phyloP scores from a whole-genome alignment of 92 coral and sea anemone species.

The Palythoa grandiflora region DNA sequence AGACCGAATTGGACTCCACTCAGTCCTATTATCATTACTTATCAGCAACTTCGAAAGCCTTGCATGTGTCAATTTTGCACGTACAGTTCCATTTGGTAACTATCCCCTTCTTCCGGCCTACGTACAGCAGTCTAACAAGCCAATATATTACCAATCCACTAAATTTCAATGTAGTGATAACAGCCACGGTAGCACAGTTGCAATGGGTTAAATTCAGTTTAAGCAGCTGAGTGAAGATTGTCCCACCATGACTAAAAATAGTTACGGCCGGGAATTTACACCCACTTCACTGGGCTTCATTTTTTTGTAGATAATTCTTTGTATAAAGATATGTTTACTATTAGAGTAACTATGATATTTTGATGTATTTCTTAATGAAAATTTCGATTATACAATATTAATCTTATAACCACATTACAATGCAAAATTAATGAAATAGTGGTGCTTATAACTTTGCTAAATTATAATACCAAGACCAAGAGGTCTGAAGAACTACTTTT shows the following conservation, averaged over 20 bases:
- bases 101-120: too few species aligned
- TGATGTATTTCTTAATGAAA: not conserved
- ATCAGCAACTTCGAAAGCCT: too few species aligned
- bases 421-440: not conserved
- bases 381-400: not conserved
- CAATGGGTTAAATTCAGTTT: not conserved
- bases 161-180: too few species aligned
- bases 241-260: not conserved
- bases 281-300: not conserved
- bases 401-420: not conserved
- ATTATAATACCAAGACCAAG: too few species aligned
- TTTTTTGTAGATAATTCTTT: not conserved
- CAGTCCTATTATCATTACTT: too few species aligned
- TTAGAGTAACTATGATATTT: not conserved
- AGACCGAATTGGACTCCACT: too few species aligned
- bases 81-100: too few species aligned
- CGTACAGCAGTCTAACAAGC: too few species aligned
- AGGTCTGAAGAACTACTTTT: not conserved
- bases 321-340: not conserved
- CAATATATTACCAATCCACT: too few species aligned
- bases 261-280: not conserved
- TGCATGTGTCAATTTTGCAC: too few species aligned
- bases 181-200: too few species aligned
- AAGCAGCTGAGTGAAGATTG: not conserved
- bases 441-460: too few species aligned